Base-by-base conservation (phyloP, 1,140 invertebrate species). In the Aphelinus certus region DNA sequence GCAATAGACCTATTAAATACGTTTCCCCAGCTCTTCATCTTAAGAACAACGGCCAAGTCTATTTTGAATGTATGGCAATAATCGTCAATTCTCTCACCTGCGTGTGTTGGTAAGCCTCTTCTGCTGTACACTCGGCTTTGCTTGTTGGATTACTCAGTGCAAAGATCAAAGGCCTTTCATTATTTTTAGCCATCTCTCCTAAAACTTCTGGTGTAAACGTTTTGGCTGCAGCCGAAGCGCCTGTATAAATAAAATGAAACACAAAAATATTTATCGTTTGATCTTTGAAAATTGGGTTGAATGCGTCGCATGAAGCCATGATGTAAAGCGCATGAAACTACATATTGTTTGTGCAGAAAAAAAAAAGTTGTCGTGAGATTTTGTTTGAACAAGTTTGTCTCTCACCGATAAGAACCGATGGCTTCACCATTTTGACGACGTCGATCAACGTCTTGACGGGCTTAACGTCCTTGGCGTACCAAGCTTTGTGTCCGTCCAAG, bases 61-160 rank as follows among this genome's bases (percentile, higher is more conserved):
- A 26, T 53, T 53, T 53, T 53, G 9, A 4, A 53, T 9, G 51
- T 53, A 53, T 9, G 51, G 9, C 4, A 6, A 56, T 48, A 47
- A 47, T 56, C 6, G 9, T 55, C 74, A 75, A 76, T 70, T 74
- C 73, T 82, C 84, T 87, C 88, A 96, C 95, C 80, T 97, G 91
- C 3, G 97, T 97, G 81, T 94, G 80, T 48, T 91, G 91, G 81
- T 97, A 98, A 1, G 97, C 97, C 76, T 94, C 92, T 82, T 97
- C 94, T 42, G 97, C 97, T 3, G 97, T 99, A 84, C 97, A 99
- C 88, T 99, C 97, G 6, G 97, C 96, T 89, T 97, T 97, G 82
- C 91, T 93, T 0, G 97, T 99, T 42, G 97, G 97, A 90, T 99
- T 99, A 79, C 96, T 98, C 3, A 99, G 88, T 26, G 97, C 97